These are phyloP conservation scores for Burhinus bistriatus DNA, from an alignment of 2,113 vertebrate species.

Conservation along the genomic window DNA sequence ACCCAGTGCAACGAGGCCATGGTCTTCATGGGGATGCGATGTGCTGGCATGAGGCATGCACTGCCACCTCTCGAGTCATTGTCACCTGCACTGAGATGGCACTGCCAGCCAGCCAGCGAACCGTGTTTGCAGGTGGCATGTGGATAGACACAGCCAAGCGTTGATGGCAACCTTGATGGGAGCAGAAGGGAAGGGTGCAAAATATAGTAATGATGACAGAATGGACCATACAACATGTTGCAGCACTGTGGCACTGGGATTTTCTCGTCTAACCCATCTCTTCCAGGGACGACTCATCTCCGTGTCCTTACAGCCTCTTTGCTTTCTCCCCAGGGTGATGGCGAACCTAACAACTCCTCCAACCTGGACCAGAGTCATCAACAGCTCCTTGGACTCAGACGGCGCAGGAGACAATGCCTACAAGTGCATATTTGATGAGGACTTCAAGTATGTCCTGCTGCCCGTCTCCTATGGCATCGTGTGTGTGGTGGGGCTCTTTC, in stretches of 20 bases:
- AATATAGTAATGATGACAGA: background rate
- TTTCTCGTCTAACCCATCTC: background rate
- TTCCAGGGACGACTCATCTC: background rate
- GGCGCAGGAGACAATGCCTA: slow-evolving; percentile 48
- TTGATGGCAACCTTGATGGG: background rate
- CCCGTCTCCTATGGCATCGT: slow-evolving; percentile 89
- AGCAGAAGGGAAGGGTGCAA: background rate
- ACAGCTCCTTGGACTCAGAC: background rate
- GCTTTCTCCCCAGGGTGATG: slow-evolving; percentile 13
- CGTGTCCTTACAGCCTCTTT: background rate
- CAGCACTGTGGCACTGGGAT: background rate
- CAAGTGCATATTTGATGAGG: slow-evolving; percentile 84
- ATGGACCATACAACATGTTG: fast-evolving
- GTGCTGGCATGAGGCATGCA: background rate
- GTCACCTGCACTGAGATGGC: background rate
- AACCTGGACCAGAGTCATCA: slow-evolving; percentile 36
- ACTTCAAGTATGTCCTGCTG: slow-evolving; percentile 93
- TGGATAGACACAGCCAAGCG: background rate
- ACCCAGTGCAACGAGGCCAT: fast-evolving
- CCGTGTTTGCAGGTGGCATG: background rate
- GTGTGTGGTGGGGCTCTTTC: slow-evolving; percentile 84
- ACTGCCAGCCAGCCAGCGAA: background rate
- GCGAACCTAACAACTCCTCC: background rate
- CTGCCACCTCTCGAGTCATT: background rate
- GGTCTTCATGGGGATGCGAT: background rate